Evolutionary conservation across 2,113 vertebrate species (phyloP).

Genomic region (Smithornis capensis): DNA sequence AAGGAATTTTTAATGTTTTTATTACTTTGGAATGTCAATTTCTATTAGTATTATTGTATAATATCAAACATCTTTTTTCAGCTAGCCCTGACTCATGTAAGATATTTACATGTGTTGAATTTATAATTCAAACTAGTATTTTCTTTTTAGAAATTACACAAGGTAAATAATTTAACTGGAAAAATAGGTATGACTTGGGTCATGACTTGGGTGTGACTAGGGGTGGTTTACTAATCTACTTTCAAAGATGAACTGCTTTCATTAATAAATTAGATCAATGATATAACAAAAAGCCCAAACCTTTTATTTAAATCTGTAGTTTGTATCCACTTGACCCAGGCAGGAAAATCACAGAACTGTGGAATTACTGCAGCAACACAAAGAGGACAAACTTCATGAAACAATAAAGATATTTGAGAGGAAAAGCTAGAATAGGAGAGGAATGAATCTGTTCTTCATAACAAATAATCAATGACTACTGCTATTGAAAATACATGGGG

Average conservation of each 20-base stretch:
- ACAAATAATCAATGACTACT: conserved; percentile 12
- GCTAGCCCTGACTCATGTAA: background rate
- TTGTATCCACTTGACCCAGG: background rate
- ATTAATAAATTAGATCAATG: background rate
- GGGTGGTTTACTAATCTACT: background rate
- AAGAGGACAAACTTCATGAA: background rate
- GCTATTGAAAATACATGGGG: background rate
- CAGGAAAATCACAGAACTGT: background rate
- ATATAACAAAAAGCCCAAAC: background rate
- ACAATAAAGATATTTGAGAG: background rate
- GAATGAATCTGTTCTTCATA: background rate
- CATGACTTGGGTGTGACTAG: too few relatives aligned
- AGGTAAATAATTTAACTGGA: background rate
- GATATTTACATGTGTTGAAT: background rate
- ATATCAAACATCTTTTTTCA: background rate
- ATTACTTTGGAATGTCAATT: background rate
- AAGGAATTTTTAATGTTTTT: background rate
- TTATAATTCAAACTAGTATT: background rate
- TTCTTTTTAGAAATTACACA: background rate
- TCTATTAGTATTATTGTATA: background rate
- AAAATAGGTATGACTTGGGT: background rate
- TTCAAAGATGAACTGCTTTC: background rate
- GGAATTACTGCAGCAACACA: background rate
- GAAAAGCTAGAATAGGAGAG: background rate
- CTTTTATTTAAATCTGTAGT: background rate